These are phyloP conservation scores for Ruditapes philippinarum DNA, from an alignment of 1,140 invertebrate genomes.

Conservation along the genomic window DNA sequence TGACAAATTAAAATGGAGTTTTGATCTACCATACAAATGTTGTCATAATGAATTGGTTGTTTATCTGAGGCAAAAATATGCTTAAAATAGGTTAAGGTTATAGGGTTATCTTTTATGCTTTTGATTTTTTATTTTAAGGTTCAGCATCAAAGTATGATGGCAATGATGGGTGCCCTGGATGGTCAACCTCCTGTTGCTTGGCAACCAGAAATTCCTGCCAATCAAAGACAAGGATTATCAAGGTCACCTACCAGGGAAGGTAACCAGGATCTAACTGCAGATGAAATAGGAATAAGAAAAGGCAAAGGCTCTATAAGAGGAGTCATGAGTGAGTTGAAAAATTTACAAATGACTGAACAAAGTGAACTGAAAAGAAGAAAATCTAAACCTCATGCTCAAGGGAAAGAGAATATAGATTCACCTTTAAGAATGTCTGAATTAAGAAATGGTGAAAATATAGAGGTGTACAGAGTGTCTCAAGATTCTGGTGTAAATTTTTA, in stretches of 20 bases:
- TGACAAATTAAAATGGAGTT: no score
- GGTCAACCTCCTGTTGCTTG: conserved; percentile 47
- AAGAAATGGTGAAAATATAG: conserved; percentile 40
- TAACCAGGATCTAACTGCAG: not conserved
- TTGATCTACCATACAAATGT: no score
- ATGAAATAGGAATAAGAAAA: conserved; percentile 33
- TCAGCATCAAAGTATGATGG: conserved; percentile 82
- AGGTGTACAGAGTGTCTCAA: conserved; percentile 52
- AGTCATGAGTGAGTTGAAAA: conserved; percentile 75
- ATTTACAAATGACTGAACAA: conserved; percentile 67
- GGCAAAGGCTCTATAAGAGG: conserved; percentile 40
- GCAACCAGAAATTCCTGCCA: conserved; percentile 22
- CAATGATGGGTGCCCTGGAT: conserved; percentile 84
- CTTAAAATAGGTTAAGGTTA: not conserved
- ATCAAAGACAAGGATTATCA: not conserved
- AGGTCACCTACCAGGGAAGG: not conserved
- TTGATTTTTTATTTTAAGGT: conserved; percentile 70
- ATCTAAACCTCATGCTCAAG: conserved; percentile 44
- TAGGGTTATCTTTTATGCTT: not conserved
- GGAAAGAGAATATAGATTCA: conserved; percentile 59
- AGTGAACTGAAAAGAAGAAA: conserved; percentile 44
- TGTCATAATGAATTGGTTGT: no score
- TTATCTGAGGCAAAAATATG: no score
- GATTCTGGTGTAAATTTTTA: conserved; percentile 62
- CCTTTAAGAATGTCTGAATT: conserved; percentile 56